Conservation (phyloP, 2,888 invertebrate species). For the Thereva nobilitata region DNA sequence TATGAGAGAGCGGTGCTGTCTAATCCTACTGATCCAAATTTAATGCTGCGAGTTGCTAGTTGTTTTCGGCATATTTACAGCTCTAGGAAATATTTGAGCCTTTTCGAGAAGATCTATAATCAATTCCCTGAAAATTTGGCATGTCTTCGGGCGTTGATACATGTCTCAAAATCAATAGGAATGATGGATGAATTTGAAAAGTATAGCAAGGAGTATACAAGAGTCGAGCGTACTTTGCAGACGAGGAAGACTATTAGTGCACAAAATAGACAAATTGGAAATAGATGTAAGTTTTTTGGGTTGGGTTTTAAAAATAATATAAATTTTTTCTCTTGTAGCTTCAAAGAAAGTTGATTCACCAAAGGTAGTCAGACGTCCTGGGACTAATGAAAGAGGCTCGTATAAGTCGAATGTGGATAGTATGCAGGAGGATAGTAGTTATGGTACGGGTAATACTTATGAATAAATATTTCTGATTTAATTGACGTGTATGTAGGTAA, state of each 20-base stretch:
- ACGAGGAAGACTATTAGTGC: conserved; percentile 50
- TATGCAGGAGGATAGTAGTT: neutral
- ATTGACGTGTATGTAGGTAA: conserved; percentile 2
- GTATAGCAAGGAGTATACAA: conserved; percentile 82
- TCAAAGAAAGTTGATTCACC: neutral
- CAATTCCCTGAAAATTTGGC: conserved; percentile 94
- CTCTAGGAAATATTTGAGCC: conserved; percentile 59
- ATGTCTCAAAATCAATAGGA: conserved; percentile 67
- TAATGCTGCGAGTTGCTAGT: conserved; percentile 84
- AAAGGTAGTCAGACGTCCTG: neutral
- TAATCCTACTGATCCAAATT: conserved; percentile 79
- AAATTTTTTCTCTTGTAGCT: neutral
- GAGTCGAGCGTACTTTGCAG: conserved; percentile 59
- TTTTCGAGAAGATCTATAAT: conserved; percentile 67
- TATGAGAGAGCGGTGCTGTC: conserved; percentile 79
- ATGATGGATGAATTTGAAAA: conserved; percentile 81
- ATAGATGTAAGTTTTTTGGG: conserved; percentile 39
- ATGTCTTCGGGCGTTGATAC: conserved; percentile 72
- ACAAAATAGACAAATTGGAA: conserved; percentile 40
- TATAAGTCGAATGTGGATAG: neutral
- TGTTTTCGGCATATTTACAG: conserved; percentile 81
- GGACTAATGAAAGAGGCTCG: neutral
- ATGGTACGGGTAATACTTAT: too few species aligned
- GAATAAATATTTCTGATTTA: neutral
- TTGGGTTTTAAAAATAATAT: neutral